Evolutionary conservation across 2,888 invertebrate genomes (phyloP), one percentile per base, ranked within the genome.

Genomic region (Drosophila paramelanica): DNA sequence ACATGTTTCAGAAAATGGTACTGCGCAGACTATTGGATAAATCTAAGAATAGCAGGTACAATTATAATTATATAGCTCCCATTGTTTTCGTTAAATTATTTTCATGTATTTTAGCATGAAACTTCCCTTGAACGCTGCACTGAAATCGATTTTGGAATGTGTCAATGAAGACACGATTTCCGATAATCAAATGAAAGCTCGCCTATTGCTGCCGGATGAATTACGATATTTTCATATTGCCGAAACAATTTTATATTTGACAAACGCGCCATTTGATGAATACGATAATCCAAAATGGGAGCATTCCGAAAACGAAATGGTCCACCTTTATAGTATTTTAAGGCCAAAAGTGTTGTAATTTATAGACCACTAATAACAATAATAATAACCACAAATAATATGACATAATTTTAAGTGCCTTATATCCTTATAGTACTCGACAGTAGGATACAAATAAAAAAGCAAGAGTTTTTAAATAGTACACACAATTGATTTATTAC

Each of bases 401-500:
- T 60, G 20, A 14, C 1, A 8, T 42, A 31, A 31, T 31, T 10
- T 10, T 31, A 8, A 7, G 27, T 27, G 27, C 27, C 1, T 17
- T 27, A 27, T 10, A 31, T 31, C 1, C 31, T 31, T 0, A 31
- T 7, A 31, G 27, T 7, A 31, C 27, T 31, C 8, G 8, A 31
- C 8, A 8, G 17, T 17, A 17, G 17, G 17, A 8, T 23, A 46
- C 49, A 23, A 50, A 10, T 52, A 41, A 20, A 42, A 33, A 65
- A 41, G 20, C 20, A 33, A 50, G 27, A 59, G 20, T 20, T 14
- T 52, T 49, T 81, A 77, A 81, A 81, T 84, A 81, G 73, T 88
- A 82, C 87, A 83, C 87, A 82, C 82, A 82, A 79, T 88, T 77
- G 77, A 85, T 82, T 88, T 88, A 88, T 86, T 83, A 77, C 67